Evolutionary conservation across 1,140 invertebrate species (phyloP), one percentile per base, ranked within the genome.

Genomic region (Cataglyphis hispanica): DNA sequence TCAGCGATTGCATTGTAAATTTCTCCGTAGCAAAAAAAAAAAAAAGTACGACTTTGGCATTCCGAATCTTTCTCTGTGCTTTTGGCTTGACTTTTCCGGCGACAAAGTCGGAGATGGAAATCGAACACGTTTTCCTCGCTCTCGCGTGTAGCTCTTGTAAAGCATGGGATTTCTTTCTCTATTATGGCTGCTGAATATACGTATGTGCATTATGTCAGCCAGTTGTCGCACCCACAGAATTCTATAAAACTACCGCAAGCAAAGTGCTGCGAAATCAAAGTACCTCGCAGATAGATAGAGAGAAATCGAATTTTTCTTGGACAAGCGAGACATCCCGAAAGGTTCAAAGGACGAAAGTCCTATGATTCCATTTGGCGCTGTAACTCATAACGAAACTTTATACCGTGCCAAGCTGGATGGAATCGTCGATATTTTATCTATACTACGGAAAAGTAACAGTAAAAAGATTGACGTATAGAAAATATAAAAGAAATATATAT

Each of bases 1-100:
- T 67, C 61, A 10, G 34, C 77, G 60, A 70, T 70, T 70, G 77
- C 50, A 8, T 25, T 25, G 37, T 74, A 74, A 83, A 81, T 46
- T 60, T 60, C 8, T 31, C 0, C 34, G 16, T 2, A 7, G 19
- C n/a, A 22, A 60, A 27, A 31, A 31, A 31, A 31, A 31, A 31
- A 31, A 31, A 13, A 43, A 46, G 5, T 27, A 46, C 19, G 61
- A 16, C 2, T 53, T 7, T 6, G 34, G 31, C 78, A 72, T 72
- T 58, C 19, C 53, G 34, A 72, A 25, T 56, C 16, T 74, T 25
- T 27, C 5, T n/a, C 19, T 13, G 3, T 34, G 16, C 58, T 72
- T 60, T 25, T 16, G 46, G 19, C 34, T 58, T 16, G 31, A 2
- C 11, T 72, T 43, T 46, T 1, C 13, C n/a, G 19, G 10, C 53